phyloP scores from a whole-genome alignment of 1,140 invertebrate species.

The Cheumatopsyche charites region DNA sequence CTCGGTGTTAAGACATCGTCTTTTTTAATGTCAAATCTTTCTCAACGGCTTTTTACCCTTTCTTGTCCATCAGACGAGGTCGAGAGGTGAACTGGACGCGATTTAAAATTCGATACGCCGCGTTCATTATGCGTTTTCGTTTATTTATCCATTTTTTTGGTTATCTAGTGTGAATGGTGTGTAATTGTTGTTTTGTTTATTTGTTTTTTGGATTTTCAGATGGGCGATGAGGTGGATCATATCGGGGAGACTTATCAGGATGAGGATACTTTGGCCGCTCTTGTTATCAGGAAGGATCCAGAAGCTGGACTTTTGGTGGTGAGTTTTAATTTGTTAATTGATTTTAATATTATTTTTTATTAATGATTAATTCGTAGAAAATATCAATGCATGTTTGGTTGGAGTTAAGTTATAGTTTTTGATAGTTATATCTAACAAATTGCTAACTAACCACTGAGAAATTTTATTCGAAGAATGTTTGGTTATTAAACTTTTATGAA shows the following conservation, averaged over 20 bases:
- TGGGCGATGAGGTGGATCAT: slow-evolving; percentile 63
- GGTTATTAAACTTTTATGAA: no score
- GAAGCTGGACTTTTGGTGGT: slow-evolving; percentile 83
- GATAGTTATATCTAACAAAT: no score
- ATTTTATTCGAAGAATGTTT: no score
- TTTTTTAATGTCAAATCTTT: slow-evolving; percentile 25
- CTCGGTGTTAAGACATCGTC: slow-evolving; percentile 18
- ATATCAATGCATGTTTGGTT: no score
- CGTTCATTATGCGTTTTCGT: no score
- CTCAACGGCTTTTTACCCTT: slow-evolving; percentile 21
- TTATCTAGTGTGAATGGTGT: not conserved
- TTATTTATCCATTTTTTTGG: no score
- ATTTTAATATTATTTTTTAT: slow-evolving; percentile 1
- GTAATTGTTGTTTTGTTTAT: not conserved
- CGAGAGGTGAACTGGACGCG: slow-evolving; percentile 1
- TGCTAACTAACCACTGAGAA: no score
- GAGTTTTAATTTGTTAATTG: slow-evolving; percentile 57
- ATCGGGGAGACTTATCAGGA: slow-evolving; percentile 89
- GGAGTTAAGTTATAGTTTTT: no score
- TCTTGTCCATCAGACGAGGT: slow-evolving; percentile 19
- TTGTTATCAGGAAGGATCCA: slow-evolving; percentile 78
- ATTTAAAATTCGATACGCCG: not conserved
- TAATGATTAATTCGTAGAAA: no score
- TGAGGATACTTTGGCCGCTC: slow-evolving; percentile 80
- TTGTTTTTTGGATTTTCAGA: slow-evolving; percentile 57